A percentile compares a stretch with the other conserved stretches of the same genome.
These are phyloP conservation scores for Drosophila putrida DNA, from an alignment of 2,888 invertebrate genomes.

Conservation along the genomic window DNA sequence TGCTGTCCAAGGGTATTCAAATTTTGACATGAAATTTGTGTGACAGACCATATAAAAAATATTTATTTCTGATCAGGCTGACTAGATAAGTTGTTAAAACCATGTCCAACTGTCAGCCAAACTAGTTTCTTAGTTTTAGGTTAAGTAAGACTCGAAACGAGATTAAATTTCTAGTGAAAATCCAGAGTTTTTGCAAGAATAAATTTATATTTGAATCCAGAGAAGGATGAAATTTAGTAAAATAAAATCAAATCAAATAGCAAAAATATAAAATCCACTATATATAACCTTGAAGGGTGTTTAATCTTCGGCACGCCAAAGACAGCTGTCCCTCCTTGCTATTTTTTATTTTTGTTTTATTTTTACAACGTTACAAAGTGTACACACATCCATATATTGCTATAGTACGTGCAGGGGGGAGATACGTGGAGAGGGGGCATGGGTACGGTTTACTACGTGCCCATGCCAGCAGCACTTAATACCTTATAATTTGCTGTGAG, in stretches of 20 bases:
- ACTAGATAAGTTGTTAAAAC: no score
- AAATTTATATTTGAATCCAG: no score
- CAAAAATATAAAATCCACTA: not conserved
- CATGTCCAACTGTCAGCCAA: no score
- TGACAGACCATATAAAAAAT: not conserved
- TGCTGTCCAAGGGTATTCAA: not conserved
- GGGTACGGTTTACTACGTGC: constrained; percentile 48
- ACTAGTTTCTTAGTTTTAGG: no score
- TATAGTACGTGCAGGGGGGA: constrained; percentile 2
- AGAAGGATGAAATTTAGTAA: not conserved
- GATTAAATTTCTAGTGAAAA: no score
- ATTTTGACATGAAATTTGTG: not conserved
- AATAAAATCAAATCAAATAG: not conserved
- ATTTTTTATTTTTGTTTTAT: not conserved
- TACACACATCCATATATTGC: constrained; percentile 16
- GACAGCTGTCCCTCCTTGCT: not conserved
- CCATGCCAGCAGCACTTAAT: constrained; percentile 73
- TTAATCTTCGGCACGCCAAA: constrained; percentile 15
- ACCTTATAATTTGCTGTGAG: constrained; percentile 79
- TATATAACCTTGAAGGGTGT: constrained; percentile 5
- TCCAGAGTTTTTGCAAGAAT: no score
- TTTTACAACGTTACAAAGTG: constrained; percentile 45
- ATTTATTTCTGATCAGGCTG: not conserved
- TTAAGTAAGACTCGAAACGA: no score
- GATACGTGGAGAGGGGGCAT: constrained; percentile 3